phyloP scores from a whole-genome alignment of 2,797 vertebrate species.

The Dallia pectoralis region DNA sequence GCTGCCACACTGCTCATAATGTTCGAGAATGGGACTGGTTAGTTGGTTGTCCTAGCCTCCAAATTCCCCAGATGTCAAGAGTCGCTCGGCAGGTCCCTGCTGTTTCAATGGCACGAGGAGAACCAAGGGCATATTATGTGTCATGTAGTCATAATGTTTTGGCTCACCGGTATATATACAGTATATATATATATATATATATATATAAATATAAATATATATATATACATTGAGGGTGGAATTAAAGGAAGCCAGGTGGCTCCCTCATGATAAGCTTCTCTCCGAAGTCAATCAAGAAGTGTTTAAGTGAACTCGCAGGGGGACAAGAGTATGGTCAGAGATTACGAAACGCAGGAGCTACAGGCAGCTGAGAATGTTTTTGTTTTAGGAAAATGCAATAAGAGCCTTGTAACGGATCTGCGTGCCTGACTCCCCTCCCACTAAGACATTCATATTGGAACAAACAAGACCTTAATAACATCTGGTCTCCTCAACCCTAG shows the following conservation, averaged over 20 bases:
- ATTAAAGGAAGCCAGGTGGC: slow-evolving; percentile 48
- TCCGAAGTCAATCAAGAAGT: slow-evolving; percentile 70
- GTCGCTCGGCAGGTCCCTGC: too few species aligned
- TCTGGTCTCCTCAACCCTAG: slow-evolving; percentile 51
- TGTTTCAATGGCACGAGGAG: too few species aligned
- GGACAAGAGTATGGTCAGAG: slow-evolving; percentile 46
- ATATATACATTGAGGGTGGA: slow-evolving; percentile 30
- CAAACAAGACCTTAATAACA: slow-evolving; percentile 59
- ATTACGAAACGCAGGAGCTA: slow-evolving; percentile 62
- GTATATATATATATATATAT: too few species aligned
- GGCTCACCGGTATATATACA: too few species aligned
- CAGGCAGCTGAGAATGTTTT: slow-evolving; percentile 50
- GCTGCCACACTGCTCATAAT: too few species aligned
- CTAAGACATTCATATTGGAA: slow-evolving; percentile 58
- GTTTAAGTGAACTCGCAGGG: slow-evolving; percentile 57
- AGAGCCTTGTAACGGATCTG: slow-evolving; percentile 49
- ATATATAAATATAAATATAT: too few species aligned
- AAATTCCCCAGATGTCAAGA: too few species aligned
- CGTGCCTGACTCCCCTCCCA: slow-evolving; percentile 64
- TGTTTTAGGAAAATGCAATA: slow-evolving; percentile 72
- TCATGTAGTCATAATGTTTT: too few species aligned
- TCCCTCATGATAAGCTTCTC: slow-evolving; percentile 56
- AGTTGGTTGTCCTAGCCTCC: too few species aligned
- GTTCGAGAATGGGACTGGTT: too few species aligned
- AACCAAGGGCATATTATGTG: too few species aligned